A percentile compares a stretch with the other conserved stretches of the same genome.
phyloP scores from a whole-genome alignment of 2,797 vertebrate genomes.

The Liasis olivaceus region DNA sequence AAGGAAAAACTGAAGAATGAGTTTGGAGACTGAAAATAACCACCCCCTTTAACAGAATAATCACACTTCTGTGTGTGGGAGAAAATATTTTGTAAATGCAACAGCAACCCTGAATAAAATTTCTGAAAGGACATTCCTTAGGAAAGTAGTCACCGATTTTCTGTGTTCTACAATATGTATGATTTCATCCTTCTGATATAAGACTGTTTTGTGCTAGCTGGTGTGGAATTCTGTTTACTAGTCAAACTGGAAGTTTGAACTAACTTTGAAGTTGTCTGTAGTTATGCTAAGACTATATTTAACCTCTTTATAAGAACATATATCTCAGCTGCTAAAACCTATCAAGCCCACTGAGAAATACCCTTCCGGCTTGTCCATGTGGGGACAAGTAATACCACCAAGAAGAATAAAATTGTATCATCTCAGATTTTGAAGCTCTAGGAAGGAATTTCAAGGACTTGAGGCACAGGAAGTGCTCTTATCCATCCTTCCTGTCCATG shows the following conservation, averaged over 20 bases:
- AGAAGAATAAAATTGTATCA: neutral
- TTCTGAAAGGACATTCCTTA: slow-evolving; percentile 51
- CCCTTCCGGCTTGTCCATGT: neutral
- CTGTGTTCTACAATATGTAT: neutral
- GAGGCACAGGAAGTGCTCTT: neutral
- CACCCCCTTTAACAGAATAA: slow-evolving; percentile 39
- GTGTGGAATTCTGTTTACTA: slow-evolving; percentile 11
- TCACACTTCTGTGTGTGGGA: slow-evolving; percentile 47
- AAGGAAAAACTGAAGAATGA: slow-evolving; percentile 42
- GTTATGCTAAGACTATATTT: neutral
- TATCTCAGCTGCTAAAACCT: neutral
- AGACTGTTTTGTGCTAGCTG: slow-evolving; percentile 21
- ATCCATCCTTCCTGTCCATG: neutral
- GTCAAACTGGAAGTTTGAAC: slow-evolving; percentile 4
- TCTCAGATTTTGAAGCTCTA: neutral
- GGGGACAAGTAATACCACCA: neutral
- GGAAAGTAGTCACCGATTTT: slow-evolving; percentile 50
- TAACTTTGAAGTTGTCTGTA: neutral
- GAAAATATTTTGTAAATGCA: slow-evolving; percentile 49
- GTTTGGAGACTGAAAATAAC: slow-evolving; percentile 37
- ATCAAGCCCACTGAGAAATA: neutral
- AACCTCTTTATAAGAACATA: neutral
- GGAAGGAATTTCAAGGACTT: neutral
- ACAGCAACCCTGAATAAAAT: slow-evolving; percentile 42
- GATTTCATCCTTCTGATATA: slow-evolving; percentile 41